These are phyloP conservation scores for Nowickia ferox DNA, from an alignment of 2,888 invertebrate species.

Conservation along the genomic window DNA sequence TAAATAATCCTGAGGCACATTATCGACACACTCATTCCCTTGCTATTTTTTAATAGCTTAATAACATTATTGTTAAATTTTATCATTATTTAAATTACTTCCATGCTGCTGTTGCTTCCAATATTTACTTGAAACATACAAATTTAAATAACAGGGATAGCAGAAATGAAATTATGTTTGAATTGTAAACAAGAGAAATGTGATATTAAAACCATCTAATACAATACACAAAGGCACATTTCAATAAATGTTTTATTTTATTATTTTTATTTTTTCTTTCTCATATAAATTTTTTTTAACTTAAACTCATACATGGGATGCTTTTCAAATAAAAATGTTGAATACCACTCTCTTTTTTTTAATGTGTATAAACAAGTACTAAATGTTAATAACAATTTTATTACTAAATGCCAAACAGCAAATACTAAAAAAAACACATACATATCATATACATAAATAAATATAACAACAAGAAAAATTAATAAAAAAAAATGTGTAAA, in stretches of 20 bases:
- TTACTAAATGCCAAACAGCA: conserved; percentile 45
- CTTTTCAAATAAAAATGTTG: conserved; percentile 7
- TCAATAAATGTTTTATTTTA: conserved; percentile 38
- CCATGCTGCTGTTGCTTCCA: conserved; percentile 7
- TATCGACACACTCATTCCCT: too few species aligned
- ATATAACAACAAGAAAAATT: conserved; percentile 7
- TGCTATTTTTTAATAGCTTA: not conserved
- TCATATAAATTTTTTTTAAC: not conserved
- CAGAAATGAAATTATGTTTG: conserved; percentile 7
- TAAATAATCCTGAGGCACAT: too few species aligned
- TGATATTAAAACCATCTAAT: conserved; percentile 4
- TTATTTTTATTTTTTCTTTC: not conserved
- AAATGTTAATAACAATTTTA: conserved; percentile 61
- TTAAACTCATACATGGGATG: not conserved
- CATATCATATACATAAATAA: not conserved
- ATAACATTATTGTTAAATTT: not conserved
- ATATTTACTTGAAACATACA: conserved; percentile 22
- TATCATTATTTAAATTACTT: not conserved
- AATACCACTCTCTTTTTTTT: not conserved
- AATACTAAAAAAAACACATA: not conserved
- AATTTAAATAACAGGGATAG: not conserved
- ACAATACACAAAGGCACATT: conserved; percentile 45
- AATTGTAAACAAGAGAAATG: conserved; percentile 37
- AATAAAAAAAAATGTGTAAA: not conserved
- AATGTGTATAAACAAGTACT: conserved; percentile 30